Conservation (phyloP, 2,888 invertebrate genomes). For the Euzetes globulus region DNA sequence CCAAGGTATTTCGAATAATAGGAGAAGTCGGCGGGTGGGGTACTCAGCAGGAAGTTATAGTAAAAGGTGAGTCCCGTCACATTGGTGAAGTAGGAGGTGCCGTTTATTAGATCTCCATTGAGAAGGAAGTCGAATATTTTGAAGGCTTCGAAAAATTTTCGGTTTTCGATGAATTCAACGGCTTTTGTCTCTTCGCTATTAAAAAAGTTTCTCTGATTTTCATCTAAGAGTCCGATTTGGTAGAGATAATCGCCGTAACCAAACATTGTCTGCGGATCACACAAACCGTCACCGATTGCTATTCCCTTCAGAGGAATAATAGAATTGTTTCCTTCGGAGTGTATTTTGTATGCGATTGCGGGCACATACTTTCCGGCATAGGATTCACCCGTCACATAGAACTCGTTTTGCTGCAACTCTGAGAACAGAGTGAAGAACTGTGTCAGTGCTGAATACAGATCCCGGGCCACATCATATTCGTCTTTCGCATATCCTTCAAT, state of each 20-base stretch:
- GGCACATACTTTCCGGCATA: slow-evolving; percentile 75
- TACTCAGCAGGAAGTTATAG: slow-evolving; percentile 62
- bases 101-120: slow-evolving; percentile 58
- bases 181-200: slow-evolving; percentile 40
- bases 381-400: slow-evolving; percentile 82
- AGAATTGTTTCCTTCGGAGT: slow-evolving; percentile 57
- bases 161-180: slow-evolving; percentile 39
- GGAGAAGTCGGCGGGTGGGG: slow-evolving; percentile 47
- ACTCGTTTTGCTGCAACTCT: slow-evolving; percentile 63
- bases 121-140: slow-evolving; percentile 60
- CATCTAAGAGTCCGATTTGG: slow-evolving; percentile 45
- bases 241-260: slow-evolving; percentile 49
- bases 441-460: slow-evolving; percentile 64
- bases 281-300: slow-evolving; percentile 44
- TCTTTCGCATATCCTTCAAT: slow-evolving; percentile 65
- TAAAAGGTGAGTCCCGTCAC: slow-evolving; percentile 67
- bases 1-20: slow-evolving; percentile 59
- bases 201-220: slow-evolving; percentile 42
- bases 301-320: slow-evolving; percentile 58
- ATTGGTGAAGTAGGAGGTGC: slow-evolving; percentile 60
- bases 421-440: slow-evolving; percentile 81
- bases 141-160: slow-evolving; percentile 40
- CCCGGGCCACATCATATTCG: slow-evolving; percentile 68
- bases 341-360: slow-evolving; percentile 65
- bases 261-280: slow-evolving; percentile 44